phyloP scores from a whole-genome alignment of 2,888 invertebrate species.

The Aspidiotus rigidus region DNA sequence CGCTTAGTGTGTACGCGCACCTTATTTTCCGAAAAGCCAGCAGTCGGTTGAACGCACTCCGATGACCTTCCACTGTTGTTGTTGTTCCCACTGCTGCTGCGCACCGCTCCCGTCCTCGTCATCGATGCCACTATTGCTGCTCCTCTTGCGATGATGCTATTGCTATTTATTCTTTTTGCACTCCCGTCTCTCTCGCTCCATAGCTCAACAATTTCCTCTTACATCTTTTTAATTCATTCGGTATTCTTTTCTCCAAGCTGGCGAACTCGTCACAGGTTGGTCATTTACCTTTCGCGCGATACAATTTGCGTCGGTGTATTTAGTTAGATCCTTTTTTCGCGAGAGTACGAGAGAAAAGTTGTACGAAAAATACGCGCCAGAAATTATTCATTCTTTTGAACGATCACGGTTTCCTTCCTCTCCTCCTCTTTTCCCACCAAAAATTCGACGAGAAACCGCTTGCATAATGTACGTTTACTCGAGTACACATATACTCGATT shows the following conservation, averaged over 20 bases:
- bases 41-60: conserved; percentile 32
- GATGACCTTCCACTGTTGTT: conserved; percentile 24
- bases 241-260: too few relatives aligned
- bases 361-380: too few relatives aligned
- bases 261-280: conserved; percentile 18
- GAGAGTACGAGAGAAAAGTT: background rate
- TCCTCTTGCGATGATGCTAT: background rate
- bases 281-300: conserved; percentile 26
- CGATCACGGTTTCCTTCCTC: too few relatives aligned
- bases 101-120: background rate
- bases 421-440: too few relatives aligned
- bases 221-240: too few relatives aligned
- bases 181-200: conserved; percentile 1
- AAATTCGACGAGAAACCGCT: too few relatives aligned
- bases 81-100: background rate
- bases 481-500: too few relatives aligned
- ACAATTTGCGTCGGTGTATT: conserved; percentile 19
- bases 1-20: conserved; percentile 1
- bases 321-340: background rate
- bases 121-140: background rate
- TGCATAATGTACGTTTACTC: too few relatives aligned
- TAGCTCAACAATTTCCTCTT: too few relatives aligned
- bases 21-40: conserved; percentile 9
- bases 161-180: background rate
- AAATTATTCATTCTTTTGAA: too few relatives aligned